These are phyloP conservation scores for Poeciliopsis presidionis DNA, from an alignment of 2,797 vertebrate genomes.

Conservation along the genomic window DNA sequence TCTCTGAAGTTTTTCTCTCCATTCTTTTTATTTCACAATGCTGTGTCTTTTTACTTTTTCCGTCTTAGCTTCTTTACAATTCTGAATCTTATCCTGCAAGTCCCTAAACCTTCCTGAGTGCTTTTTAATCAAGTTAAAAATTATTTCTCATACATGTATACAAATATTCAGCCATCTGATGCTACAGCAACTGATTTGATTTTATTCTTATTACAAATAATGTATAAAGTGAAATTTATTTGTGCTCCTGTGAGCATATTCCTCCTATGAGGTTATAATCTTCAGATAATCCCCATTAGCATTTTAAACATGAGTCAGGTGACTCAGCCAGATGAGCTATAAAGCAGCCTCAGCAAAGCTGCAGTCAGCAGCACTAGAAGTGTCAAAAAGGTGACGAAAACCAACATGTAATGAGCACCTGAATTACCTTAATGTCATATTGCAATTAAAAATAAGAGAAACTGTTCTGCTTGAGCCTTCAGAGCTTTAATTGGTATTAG, in stretches of 20 bases:
- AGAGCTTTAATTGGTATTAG: conserved; percentile 20
- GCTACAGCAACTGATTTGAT: background rate
- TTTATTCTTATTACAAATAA: conserved; percentile 11
- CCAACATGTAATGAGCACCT: conserved; percentile 35
- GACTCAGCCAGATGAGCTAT: conserved; percentile 24
- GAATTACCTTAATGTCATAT: conserved; percentile 32
- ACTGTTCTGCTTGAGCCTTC: conserved; percentile 30
- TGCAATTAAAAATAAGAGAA: conserved; percentile 36
- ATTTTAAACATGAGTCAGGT: conserved; percentile 25
- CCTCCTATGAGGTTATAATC: conserved; percentile 2
- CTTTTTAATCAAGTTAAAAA: background rate
- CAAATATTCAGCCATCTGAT: background rate
- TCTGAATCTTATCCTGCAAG: background rate
- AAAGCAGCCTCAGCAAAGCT: conserved; percentile 7
- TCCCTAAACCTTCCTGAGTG: background rate
- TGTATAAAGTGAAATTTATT: conserved; percentile 15
- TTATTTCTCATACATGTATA: background rate
- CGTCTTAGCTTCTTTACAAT: background rate
- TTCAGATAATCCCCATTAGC: conserved; percentile 38
- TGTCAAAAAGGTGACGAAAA: conserved; percentile 13
- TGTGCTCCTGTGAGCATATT: conserved; percentile 1
- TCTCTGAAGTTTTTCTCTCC: background rate
- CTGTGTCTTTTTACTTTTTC: background rate
- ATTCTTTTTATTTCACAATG: background rate
- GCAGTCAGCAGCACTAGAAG: conserved; percentile 3